These are phyloP conservation scores for Tachysurus vachellii DNA, from an alignment of 2,113 vertebrate species.

Conservation along the genomic window DNA sequence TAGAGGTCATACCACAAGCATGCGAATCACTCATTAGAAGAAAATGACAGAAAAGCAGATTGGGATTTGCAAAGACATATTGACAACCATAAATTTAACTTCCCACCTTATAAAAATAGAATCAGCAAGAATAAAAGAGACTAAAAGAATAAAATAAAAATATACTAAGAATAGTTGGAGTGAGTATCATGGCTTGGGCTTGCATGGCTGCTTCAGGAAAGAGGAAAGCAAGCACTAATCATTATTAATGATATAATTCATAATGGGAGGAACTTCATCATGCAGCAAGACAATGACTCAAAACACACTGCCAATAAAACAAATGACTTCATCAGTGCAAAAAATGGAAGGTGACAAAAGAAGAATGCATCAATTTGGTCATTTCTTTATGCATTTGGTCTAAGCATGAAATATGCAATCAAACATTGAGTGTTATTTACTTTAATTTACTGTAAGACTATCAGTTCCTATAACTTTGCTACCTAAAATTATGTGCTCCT, in stretches of 20 bases:
- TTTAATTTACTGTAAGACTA: background rate
- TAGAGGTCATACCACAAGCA: background rate
- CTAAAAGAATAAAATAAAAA: too few relatives aligned
- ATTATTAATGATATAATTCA: background rate
- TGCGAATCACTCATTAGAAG: background rate
- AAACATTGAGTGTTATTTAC: too few relatives aligned
- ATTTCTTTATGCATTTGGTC: too few relatives aligned
- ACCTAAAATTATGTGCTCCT: background rate
- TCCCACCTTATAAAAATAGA: too few relatives aligned
- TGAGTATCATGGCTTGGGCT: background rate
- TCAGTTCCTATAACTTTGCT: background rate
- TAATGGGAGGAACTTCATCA: background rate
- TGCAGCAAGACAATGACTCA: background rate
- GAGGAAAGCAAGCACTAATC: background rate
- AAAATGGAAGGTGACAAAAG: background rate
- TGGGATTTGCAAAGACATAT: background rate
- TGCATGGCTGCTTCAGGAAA: background rate
- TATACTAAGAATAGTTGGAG: background rate
- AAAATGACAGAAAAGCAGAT: background rate
- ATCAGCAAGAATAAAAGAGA: too few relatives aligned
- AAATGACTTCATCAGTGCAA: background rate
- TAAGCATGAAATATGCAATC: too few relatives aligned
- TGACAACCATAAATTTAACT: too few relatives aligned
- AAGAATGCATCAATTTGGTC: too few relatives aligned
- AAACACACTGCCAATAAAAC: background rate